Conservation (phyloP, 2,113 vertebrate species). For the Boulengerochromis microlepis region DNA sequence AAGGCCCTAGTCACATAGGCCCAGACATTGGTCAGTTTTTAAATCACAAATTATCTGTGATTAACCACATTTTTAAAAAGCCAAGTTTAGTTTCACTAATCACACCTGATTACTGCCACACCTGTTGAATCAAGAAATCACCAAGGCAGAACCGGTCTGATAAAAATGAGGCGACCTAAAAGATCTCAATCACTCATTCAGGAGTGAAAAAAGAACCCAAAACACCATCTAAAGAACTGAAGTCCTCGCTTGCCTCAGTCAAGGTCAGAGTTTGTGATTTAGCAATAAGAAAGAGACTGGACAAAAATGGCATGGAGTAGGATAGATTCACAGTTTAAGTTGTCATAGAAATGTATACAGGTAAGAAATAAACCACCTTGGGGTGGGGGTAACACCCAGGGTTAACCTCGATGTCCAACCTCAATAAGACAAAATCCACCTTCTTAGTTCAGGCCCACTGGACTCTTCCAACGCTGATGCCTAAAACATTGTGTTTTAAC, state of each 20-base stretch:
- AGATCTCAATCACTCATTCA: neutral
- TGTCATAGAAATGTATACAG: neutral
- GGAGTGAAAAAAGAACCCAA: neutral
- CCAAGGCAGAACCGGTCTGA: neutral
- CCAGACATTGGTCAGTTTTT: neutral
- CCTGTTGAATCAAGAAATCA: neutral
- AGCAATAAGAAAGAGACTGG: neutral
- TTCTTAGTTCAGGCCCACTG: neutral
- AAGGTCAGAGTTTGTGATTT: neutral
- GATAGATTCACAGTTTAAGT: neutral
- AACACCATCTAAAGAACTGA: neutral
- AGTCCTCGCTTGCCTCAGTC: neutral
- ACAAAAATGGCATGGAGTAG: neutral
- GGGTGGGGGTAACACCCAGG: neutral
- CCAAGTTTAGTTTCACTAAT: neutral
- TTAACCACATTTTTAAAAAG: neutral
- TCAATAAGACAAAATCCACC: neutral
- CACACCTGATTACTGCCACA: neutral
- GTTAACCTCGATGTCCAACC: neutral
- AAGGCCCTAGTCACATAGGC: neutral
- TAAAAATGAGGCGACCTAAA: neutral
- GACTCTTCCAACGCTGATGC: neutral
- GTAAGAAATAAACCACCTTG: neutral
- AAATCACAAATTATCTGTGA: neutral
- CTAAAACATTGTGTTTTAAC: neutral